These are phyloP conservation scores for Akabosia matsudoensis DNA, from an alignment of 1,140 invertebrate genomes.

Conservation along the genomic window DNA sequence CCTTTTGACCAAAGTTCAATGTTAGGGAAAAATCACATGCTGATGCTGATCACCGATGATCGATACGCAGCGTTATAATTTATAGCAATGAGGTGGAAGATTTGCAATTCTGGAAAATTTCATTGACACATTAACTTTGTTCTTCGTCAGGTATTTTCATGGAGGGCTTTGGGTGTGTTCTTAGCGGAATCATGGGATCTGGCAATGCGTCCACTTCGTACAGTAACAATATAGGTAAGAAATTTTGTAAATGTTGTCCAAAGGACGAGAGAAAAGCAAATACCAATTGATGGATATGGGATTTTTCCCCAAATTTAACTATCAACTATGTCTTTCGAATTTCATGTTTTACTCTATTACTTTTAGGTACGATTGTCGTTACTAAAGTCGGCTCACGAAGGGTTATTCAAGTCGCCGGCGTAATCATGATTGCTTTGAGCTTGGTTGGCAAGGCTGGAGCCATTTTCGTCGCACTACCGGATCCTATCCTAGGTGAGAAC, in stretches of 20 bases:
- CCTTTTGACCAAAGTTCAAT: too few species aligned
- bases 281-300: background rate
- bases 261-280: slow-evolving; percentile 55
- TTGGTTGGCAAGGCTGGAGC: slow-evolving; percentile 78
- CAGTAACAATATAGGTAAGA: slow-evolving; percentile 83
- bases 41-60: slow-evolving; percentile 51
- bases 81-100: too few species aligned
- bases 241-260: too few species aligned
- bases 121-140: too few species aligned
- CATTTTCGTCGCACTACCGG: slow-evolving; percentile 80
- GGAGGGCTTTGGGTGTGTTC: slow-evolving; percentile 76
- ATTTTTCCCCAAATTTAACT: too few species aligned
- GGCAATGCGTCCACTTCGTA: slow-evolving; percentile 67
- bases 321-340: too few species aligned
- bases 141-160: slow-evolving; percentile 76
- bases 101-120: too few species aligned
- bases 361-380: slow-evolving; percentile 66
- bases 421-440: slow-evolving; percentile 74
- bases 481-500: slow-evolving; percentile 78
- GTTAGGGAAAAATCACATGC: too few species aligned
- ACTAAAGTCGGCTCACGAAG: slow-evolving; percentile 35
- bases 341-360: too few species aligned
- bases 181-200: slow-evolving; percentile 67
- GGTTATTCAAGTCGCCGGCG: slow-evolving; percentile 75
- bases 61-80: too few species aligned